A percentile compares a stretch with the other conserved stretches of the same genome.
Evolutionary conservation across 2,888 invertebrate genomes (phyloP).

Genomic region (Campoletis raptor): DNA sequence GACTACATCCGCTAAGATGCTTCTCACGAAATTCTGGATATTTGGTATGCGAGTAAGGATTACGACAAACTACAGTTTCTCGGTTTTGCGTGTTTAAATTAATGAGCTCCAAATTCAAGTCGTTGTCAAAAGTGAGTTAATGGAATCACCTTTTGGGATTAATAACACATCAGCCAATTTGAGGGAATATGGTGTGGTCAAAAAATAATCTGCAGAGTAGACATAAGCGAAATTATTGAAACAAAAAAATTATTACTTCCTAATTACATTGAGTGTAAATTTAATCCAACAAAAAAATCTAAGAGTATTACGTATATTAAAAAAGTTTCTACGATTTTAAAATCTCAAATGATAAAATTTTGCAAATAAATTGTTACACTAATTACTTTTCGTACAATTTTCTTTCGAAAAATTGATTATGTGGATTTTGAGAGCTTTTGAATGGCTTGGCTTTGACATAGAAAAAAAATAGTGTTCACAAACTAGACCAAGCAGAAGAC

Average conservation of each 20-base stretch:
- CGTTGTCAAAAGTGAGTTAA: not conserved
- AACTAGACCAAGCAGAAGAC: not conserved
- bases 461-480: slow-evolving; percentile 22
- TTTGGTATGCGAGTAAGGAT: slow-evolving; percentile 8
- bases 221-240: not conserved
- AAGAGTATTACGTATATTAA: too few species aligned
- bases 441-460: slow-evolving; percentile 37
- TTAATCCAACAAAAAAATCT: too few species aligned
- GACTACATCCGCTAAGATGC: not conserved
- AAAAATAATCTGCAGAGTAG: not conserved
- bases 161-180: not conserved
- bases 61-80: slow-evolving; percentile 14
- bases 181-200: not conserved
- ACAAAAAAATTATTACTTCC: too few species aligned
- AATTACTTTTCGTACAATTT: not conserved
- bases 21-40: not conserved
- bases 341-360: too few species aligned
- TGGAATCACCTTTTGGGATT: not conserved
- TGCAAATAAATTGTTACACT: too few species aligned
- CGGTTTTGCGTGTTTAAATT: not conserved
- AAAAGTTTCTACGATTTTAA: too few species aligned
- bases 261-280: too few species aligned
- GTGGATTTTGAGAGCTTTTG: not conserved
- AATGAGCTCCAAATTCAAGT: not conserved
- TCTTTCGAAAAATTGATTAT: not conserved